Evolutionary conservation across 2,113 vertebrate species (phyloP).

Genomic region (Trichomycterus rosablanca): DNA sequence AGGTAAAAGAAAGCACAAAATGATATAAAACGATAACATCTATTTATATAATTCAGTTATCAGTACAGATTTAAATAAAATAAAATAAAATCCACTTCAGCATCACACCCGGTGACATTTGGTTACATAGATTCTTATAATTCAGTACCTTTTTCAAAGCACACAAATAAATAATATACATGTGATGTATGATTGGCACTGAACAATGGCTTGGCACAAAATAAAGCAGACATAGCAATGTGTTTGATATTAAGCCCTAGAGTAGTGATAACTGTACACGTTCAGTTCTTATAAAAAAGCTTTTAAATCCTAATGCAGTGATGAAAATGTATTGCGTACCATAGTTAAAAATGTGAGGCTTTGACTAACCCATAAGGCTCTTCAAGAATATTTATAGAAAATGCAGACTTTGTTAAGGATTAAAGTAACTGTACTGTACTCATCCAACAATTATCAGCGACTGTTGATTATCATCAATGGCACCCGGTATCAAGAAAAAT

Average conservation of each 20-base stretch:
- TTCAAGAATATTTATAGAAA: constrained; percentile 28
- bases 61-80: constrained; percentile 7
- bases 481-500: constrained; percentile 9
- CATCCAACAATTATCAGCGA: constrained; percentile 1
- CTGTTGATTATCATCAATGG: constrained; percentile 22
- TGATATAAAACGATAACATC: constrained; percentile 18
- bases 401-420: constrained; percentile 1
- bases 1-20: constrained; percentile 8
- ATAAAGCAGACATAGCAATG: constrained; percentile 22
- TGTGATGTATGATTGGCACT: constrained; percentile 26
- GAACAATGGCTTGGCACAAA: constrained; percentile 31
- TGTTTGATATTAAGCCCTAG: constrained; percentile 25
- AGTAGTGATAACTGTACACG: constrained; percentile 16
- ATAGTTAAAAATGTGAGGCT: constrained; percentile 22
- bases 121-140: constrained; percentile 23
- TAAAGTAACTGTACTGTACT: background rate
- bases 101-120: constrained; percentile 22
- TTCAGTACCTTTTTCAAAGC: constrained; percentile 18
- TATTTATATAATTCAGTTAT: constrained; percentile 1
- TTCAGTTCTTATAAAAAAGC: constrained; percentile 3
- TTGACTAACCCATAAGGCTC: constrained; percentile 26
- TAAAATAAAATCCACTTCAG: constrained; percentile 1
- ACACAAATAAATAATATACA: constrained; percentile 32
- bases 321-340: constrained; percentile 31
- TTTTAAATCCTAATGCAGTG: background rate